Conservation (phyloP, 2,888 invertebrate genomes). For the Ectobius pallidus region DNA sequence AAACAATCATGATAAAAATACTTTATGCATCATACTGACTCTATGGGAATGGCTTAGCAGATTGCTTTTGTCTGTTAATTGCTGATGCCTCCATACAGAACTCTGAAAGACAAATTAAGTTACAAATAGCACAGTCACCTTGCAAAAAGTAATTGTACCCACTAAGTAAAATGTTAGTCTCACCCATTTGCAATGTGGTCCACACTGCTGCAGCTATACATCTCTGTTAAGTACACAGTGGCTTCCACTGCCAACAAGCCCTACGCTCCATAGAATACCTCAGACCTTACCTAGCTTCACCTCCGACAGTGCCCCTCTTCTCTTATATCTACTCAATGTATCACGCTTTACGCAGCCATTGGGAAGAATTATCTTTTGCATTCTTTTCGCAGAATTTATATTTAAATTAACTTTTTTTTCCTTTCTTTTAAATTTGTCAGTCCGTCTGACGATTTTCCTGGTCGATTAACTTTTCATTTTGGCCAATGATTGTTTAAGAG, state of each 20-base stretch:
- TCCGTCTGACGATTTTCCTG: no score
- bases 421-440: no score
- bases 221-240: slow-evolving; percentile 31
- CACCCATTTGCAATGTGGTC: slow-evolving; percentile 27
- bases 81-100: slow-evolving; percentile 32
- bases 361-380: neutral
- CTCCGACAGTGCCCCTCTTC: neutral
- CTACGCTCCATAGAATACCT: slow-evolving; percentile 33
- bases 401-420: no score
- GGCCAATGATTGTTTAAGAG: slow-evolving; percentile 42
- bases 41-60: no score
- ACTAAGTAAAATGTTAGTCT: slow-evolving; percentile 15
- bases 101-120: slow-evolving; percentile 33
- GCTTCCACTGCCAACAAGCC: slow-evolving; percentile 43
- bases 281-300: slow-evolving; percentile 9
- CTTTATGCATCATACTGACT: no score
- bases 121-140: slow-evolving; percentile 12
- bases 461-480: slow-evolving; percentile 18
- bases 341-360: neutral
- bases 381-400: neutral
- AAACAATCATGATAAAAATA: no score
- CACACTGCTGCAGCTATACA: slow-evolving; percentile 26
- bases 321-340: neutral
- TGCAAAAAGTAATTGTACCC: slow-evolving; percentile 4
- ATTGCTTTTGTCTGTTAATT: no score